Base-by-base conservation (phyloP, 30 jellyfish, hydroid and myxozoan genomes). In the Clytia hemisphaerica region DNA sequence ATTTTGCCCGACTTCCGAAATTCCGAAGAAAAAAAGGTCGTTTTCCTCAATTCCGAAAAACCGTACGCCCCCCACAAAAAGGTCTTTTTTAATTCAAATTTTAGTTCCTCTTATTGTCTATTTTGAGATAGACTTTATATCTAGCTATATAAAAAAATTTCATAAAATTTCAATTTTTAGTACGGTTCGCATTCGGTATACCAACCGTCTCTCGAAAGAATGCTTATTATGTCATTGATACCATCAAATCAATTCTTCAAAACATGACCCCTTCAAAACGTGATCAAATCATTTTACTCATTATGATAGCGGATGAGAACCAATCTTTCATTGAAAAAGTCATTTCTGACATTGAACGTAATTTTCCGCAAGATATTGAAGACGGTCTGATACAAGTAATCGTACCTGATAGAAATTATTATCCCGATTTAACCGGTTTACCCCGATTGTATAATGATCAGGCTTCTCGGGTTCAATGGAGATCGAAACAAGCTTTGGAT, bases 401-500 rank as follows among this genome's bases (percentile, higher is more conserved):
- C 27, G 78, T 65, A 1, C 90, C 94, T 0, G 73, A 85, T 1
- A 34, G 22, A 5, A 53, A 49, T 10, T 89, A 36, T 40, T 89
- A 89, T 74, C 98, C 98, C 10, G 48, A 59, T 4, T 10, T 89
- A 61, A 48, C 65, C 25, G 47, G 51, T 18, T 27, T 89, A 45
- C 94, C 94, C 2, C 69, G 69, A 22, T 73, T 89, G 40, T 82
- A 66, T 49, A 95, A 94, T 26, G 98, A 89, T 46, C 53, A 82
- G 27, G 60, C 67, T 1, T 71, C 61, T 2, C 82, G 98, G 36
- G 95, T 82, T n/a, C 42, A 30, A 0, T 89, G 98, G 98, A 67
- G 98, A 54, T 89, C 98, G 33, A 89, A 89, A 34, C 98, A 89
- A 47, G 49, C 93, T 26, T 75, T 89, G 47, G 98, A 89, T 50